A percentile compares a stretch with the other conserved stretches of the same genome.
phyloP scores from a whole-genome alignment of 2,113 vertebrate genomes.

The Cricetomys ansorgei region DNA sequence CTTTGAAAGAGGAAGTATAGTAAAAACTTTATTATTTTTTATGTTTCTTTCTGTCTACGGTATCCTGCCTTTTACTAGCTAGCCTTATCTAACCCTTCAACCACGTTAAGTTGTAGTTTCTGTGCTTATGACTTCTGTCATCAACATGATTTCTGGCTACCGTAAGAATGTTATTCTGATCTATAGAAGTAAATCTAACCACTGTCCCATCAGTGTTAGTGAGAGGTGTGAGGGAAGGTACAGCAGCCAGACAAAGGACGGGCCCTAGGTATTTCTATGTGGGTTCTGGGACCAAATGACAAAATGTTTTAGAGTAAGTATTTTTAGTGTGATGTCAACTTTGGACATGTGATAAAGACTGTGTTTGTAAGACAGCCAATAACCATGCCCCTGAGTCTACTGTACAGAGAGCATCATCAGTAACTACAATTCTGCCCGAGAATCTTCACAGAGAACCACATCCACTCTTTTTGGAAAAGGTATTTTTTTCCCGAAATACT shows the following conservation, averaged over 20 bases:
- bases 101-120: neutral
- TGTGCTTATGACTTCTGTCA: neutral
- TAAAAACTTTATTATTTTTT: constrained; percentile 15
- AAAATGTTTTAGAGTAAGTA: neutral
- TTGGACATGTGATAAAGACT: neutral
- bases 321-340: neutral
- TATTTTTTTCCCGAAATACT: neutral
- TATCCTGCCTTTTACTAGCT: constrained; percentile 8
- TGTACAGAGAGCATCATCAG: neutral
- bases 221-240: rapidly evolving
- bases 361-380: neutral
- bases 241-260: neutral
- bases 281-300: neutral
- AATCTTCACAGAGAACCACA: neutral
- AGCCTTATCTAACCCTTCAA: constrained; percentile 27
- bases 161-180: neutral
- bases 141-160: neutral
- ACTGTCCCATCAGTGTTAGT: neutral
- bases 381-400: neutral
- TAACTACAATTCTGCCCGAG: neutral
- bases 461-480: neutral
- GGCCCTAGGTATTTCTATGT: rapidly evolving
- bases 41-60: neutral
- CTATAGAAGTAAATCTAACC: neutral
- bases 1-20: neutral